These are phyloP conservation scores for Valencia hispanica DNA, from an alignment of 2,797 vertebrate species.

Conservation along the genomic window DNA sequence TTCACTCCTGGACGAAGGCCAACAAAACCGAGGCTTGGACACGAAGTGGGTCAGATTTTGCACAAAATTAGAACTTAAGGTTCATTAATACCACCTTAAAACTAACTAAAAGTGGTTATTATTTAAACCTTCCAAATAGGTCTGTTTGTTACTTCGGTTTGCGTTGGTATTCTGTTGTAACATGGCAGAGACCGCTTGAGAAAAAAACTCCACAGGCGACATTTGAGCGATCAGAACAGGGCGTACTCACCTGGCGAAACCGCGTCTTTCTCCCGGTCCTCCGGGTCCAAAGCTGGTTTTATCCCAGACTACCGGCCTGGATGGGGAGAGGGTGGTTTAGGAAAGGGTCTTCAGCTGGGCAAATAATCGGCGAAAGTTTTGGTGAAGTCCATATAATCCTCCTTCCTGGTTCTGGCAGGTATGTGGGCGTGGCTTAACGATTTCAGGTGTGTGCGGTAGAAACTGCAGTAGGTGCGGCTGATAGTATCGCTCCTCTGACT, in stretches of 20 bases:
- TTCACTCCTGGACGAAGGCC: neutral
- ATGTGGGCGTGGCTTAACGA: conserved; percentile 69
- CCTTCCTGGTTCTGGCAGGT: conserved; percentile 82
- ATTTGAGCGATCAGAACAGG: neutral
- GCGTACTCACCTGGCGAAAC: conserved; percentile 61
- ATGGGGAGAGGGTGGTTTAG: accelerated
- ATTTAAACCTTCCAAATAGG: accelerated
- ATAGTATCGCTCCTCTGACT: conserved; percentile 19
- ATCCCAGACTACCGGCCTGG: neutral
- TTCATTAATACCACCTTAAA: neutral
- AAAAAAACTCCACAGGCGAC: conserved; percentile 34
- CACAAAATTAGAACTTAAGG: neutral
- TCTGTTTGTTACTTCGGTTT: accelerated
- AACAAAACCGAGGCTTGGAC: conserved; percentile 15
- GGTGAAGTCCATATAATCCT: neutral
- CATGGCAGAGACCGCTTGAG: conserved; percentile 21
- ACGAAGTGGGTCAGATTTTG: neutral
- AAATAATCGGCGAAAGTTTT: neutral
- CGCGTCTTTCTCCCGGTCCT: neutral
- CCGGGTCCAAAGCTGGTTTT: neutral
- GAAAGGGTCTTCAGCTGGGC: accelerated
- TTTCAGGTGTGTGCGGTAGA: conserved; percentile 72
- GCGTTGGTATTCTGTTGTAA: neutral
- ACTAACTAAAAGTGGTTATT: neutral
- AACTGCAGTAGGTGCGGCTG: conserved; percentile 30